A percentile compares a stretch with the other conserved stretches of the same genome.
Conservation (phyloP, 2,888 invertebrate genomes). For the Glomeris marginata region DNA sequence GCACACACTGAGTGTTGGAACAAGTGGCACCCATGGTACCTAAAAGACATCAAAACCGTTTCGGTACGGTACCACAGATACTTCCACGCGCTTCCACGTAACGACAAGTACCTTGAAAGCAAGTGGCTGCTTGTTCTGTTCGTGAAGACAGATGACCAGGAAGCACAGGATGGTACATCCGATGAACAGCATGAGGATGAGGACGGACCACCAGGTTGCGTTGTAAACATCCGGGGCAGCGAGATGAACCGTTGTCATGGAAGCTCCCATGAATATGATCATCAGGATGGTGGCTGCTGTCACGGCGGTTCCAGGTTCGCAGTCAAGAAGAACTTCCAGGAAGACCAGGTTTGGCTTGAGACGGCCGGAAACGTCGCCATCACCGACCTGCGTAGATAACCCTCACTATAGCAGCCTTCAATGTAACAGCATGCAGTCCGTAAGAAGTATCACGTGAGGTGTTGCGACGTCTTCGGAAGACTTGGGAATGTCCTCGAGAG, state of each 20-base stretch:
- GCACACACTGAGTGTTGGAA: conserved; percentile 63
- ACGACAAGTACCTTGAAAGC: conserved; percentile 17
- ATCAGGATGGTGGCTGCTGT: conserved; percentile 54
- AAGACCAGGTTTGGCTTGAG: conserved; percentile 52
- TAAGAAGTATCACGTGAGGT: no score
- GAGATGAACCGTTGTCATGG: conserved; percentile 47
- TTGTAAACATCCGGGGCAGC: conserved; percentile 35
- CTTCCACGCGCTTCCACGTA: background rate
- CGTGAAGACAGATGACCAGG: conserved; percentile 28
- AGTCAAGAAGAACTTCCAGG: conserved; percentile 56
- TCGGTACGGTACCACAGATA: background rate
- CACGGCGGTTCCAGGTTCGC: conserved; percentile 59
- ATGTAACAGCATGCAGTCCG: no score
- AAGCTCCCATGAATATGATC: conserved; percentile 46
- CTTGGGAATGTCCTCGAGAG: background rate
- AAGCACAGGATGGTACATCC: conserved; percentile 24
- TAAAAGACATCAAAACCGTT: conserved; percentile 40
- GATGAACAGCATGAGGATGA: conserved; percentile 29
- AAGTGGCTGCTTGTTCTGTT: conserved; percentile 24
- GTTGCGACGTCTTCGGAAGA: conserved; percentile 1
- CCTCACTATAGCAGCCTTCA: no score
- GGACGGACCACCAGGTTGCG: conserved; percentile 51
- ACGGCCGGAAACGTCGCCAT: conserved; percentile 25
- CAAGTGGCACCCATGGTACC: conserved; percentile 62
- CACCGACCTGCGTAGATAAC: no score